Evolutionary conservation across 2,888 invertebrate species (phyloP).

Genomic region (Rhabditophanes sp.): DNA sequence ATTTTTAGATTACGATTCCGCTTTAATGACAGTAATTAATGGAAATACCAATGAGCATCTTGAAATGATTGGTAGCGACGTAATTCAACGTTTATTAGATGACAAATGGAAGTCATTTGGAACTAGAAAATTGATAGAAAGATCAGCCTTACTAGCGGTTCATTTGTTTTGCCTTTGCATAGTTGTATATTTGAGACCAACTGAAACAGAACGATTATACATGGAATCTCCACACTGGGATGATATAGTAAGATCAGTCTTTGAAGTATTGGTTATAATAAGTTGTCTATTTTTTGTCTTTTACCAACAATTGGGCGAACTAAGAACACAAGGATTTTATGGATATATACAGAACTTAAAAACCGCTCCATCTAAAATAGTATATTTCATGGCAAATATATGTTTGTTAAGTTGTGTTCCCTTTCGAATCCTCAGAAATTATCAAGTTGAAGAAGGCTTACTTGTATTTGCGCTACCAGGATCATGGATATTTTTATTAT

Average conservation of each 20-base stretch:
- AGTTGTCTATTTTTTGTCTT: conserved; percentile 74
- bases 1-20: conserved; percentile 83
- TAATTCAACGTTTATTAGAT: conserved; percentile 82
- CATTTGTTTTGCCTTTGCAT: conserved; percentile 73
- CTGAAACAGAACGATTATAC: conserved; percentile 51
- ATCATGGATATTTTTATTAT: conserved; percentile 91
- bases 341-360: conserved; percentile 78
- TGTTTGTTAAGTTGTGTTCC: conserved; percentile 51
- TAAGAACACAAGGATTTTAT: conserved; percentile 75
- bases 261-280: conserved; percentile 67
- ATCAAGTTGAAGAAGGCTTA: conserved; percentile 71
- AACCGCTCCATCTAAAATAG: conserved; percentile 80
- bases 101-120: conserved; percentile 99
- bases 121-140: conserved; percentile 74
- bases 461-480: conserved; percentile 80
- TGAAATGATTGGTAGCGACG: conserved; percentile 94
- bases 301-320: conserved; percentile 79
- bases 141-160: conserved; percentile 67
- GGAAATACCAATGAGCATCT: conserved; percentile 93
- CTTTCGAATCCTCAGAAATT: conserved; percentile 15
- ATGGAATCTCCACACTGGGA: conserved; percentile 24
- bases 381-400: conserved; percentile 77
- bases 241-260: conserved; percentile 51
- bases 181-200: conserved; percentile 77
- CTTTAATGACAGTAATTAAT: conserved; percentile 85